These are phyloP conservation scores for Alosa alosa DNA, from an alignment of 2,113 vertebrate genomes.

Conservation along the genomic window DNA sequence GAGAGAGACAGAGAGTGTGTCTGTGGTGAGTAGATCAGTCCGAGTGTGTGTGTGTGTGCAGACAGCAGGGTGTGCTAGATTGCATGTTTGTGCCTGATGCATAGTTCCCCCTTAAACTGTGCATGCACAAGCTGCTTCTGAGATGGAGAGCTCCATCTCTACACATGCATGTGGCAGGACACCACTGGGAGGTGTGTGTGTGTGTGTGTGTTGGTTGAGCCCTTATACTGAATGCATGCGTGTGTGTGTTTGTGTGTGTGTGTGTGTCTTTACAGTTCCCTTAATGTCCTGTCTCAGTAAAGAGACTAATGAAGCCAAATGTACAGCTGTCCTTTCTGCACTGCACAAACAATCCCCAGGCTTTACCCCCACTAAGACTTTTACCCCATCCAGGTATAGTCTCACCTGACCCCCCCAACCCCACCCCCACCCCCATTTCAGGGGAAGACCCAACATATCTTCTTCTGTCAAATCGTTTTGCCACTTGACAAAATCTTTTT, in stretches of 20 bases:
- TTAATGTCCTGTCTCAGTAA: too few species aligned
- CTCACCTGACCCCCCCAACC: neutral
- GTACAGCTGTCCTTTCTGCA: constrained; percentile 1
- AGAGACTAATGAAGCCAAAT: neutral
- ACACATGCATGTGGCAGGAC: too few species aligned
- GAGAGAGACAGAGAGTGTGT: neutral
- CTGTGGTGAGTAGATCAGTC: neutral
- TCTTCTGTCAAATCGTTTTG: too few species aligned
- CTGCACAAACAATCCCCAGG: neutral
- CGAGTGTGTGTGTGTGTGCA: neutral
- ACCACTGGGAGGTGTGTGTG: too few species aligned
- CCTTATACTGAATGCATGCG: too few species aligned
- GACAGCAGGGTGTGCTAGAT: neutral
- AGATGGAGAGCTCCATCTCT: too few species aligned
- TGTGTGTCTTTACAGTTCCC: too few species aligned
- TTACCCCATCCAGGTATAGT: neutral
- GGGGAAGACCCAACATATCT: too few species aligned
- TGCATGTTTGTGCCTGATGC: neutral
- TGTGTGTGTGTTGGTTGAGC: too few species aligned
- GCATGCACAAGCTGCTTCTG: neutral
- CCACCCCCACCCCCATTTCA: neutral
- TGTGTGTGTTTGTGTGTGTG: too few species aligned
- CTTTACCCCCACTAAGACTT: neutral
- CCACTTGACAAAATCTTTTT: neutral
- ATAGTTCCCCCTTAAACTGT: neutral